A percentile compares a stretch with the other conserved stretches of the same genome.
phyloP scores from a whole-genome alignment of 1,140 invertebrate genomes.

The Caerostris darwini region DNA sequence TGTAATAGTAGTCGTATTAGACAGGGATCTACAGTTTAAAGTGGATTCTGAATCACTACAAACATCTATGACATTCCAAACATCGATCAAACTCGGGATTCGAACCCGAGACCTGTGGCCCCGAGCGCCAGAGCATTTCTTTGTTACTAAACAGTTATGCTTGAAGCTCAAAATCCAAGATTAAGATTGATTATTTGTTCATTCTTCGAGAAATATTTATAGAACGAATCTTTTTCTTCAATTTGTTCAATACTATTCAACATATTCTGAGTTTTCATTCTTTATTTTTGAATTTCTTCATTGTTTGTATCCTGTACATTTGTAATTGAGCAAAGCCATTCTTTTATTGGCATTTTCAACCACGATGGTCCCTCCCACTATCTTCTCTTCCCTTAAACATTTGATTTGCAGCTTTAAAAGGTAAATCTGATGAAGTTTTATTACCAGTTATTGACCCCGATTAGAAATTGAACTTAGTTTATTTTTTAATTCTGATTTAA shows the following conservation, averaged over 20 bases:
- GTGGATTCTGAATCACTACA: too few relatives aligned
- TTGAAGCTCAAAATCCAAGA: background rate
- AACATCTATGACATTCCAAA: too few relatives aligned
- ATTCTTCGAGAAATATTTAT: background rate
- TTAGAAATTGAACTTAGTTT: background rate
- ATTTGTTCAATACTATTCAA: background rate
- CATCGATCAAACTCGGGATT: too few relatives aligned
- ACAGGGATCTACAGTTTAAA: too few relatives aligned
- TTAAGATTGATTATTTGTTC: background rate
- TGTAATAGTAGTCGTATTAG: too few relatives aligned
- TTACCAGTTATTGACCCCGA: too few relatives aligned
- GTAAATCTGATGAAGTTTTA: background rate
- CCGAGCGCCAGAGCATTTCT: background rate
- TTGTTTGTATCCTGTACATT: background rate
- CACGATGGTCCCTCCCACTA: background rate
- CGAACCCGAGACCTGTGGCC: too few relatives aligned
- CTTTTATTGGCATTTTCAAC: background rate
- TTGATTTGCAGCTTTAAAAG: background rate
- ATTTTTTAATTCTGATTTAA: background rate
- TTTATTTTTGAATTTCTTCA: background rate
- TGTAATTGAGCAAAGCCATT: background rate
- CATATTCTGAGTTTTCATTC: background rate
- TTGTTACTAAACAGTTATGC: background rate
- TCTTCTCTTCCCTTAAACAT: background rate
- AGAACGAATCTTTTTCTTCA: background rate